Conservation (phyloP, 30 jellyfish, hydroid and myxozoan genomes). For the Turritopsis dohrnii region DNA sequence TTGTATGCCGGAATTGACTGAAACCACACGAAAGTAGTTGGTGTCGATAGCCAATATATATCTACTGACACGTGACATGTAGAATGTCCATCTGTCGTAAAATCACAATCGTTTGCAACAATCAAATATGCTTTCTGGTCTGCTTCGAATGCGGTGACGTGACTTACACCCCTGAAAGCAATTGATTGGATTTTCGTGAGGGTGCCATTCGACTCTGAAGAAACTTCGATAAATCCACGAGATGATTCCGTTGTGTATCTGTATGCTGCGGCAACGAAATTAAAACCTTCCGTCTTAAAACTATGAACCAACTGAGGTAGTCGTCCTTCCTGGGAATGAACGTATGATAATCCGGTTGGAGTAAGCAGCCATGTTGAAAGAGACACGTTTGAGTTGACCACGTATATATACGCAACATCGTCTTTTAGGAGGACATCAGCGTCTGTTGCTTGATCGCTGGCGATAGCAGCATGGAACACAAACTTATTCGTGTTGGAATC, state of each 20-base stretch:
- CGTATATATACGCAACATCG: neutral
- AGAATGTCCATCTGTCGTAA: constrained; percentile 24
- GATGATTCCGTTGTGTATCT: constrained; percentile 5
- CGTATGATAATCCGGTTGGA: neutral
- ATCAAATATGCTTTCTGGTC: constrained; percentile 25
- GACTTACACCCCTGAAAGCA: constrained; percentile 20
- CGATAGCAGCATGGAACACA: neutral
- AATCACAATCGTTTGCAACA: constrained; percentile 35
- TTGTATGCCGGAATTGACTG: constrained; percentile 41
- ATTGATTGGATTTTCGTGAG: neutral
- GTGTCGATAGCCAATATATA: constrained; percentile 31
- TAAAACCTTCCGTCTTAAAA: neutral
- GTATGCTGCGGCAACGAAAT: neutral
- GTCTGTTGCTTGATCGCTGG: constrained; percentile 2
- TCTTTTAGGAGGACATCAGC: neutral
- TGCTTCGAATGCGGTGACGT: constrained; percentile 26
- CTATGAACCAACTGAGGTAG: constrained; percentile 1
- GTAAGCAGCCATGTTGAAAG: neutral
- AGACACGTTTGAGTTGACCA: neutral
- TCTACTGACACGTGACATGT: constrained; percentile 13
- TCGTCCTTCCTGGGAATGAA: neutral
- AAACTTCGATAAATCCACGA: constrained; percentile 1
- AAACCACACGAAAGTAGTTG: constrained; percentile 30
- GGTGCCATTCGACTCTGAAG: neutral
- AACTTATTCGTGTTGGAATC: neutral